Percentiles rank a stretch among this genome's conserved stretches.
Conservation (phyloP, 2,888 invertebrate genomes). For the Drosophila falleni region DNA sequence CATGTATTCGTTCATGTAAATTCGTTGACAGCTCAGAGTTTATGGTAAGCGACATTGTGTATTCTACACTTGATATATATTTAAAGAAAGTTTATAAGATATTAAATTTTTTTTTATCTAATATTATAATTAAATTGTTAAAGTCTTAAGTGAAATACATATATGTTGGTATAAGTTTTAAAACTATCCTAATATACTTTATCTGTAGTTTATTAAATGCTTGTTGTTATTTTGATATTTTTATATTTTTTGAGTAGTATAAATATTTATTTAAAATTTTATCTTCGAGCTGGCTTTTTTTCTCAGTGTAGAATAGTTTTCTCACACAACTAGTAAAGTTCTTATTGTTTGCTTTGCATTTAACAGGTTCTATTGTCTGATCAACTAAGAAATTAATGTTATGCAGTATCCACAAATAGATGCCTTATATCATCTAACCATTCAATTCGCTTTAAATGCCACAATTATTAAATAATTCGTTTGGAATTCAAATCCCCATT, state of each 20-base stretch:
- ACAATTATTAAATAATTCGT: slow-evolving; percentile 26
- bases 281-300: background rate
- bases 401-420: background rate
- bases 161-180: too few relatives aligned
- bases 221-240: too few relatives aligned
- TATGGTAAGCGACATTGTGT: slow-evolving; percentile 3
- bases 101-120: too few relatives aligned
- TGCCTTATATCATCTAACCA: slow-evolving; percentile 10
- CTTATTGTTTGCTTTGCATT: slow-evolving; percentile 7
- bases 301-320: background rate
- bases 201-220: too few relatives aligned
- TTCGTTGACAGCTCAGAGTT: slow-evolving; percentile 12
- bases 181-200: too few relatives aligned
- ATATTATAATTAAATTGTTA: too few relatives aligned
- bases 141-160: too few relatives aligned
- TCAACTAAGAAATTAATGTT: background rate
- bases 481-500: slow-evolving; percentile 49
- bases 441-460: slow-evolving; percentile 11
- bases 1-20: slow-evolving; percentile 15
- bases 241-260: too few relatives aligned
- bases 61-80: background rate
- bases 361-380: slow-evolving; percentile 8
- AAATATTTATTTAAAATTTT: background rate
- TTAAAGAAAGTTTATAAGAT: background rate
- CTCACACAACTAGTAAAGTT: background rate